Evolutionary conservation across 2,113 vertebrate species (phyloP), one percentile per base, ranked within the genome.

Genomic region (Echinops telfairi): DNA sequence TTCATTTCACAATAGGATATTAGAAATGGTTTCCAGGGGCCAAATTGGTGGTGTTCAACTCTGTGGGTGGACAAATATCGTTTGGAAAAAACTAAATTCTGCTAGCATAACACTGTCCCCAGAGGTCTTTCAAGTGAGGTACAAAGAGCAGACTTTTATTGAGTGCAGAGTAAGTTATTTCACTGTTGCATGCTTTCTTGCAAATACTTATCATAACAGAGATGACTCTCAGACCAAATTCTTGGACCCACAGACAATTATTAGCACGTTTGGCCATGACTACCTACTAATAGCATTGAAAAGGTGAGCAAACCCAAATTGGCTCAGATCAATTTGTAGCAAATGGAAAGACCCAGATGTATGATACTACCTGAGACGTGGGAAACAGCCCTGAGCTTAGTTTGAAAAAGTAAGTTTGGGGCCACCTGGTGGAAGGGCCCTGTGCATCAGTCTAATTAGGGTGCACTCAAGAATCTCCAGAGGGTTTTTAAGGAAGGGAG

Each of bases 371-470:
- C 38, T 2, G 29, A 43, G 31, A 14, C 6, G 27, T 47, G n/a
- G 58, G n/a, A 33, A 43, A 29, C 0, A 62, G 23, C 31, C 40
- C 58, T 43, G 12, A 19, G n/a, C 27, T 75, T 29, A 82, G 25
- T 58, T 81, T 95, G 94, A 91, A 83, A 79, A 90, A 94, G 17
- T 92, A 94, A 82, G 77, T 89, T 92, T 97, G 94, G 94, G 77
- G 96, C 94, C 96, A 95, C 60, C 96, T 97, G 82, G 94, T 95
- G 96, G 96, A 75, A 86, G 71, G 86, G 31, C 1, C 3, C 78
- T 90, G 87, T 22, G 66, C 80, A 83, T 90, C 94, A 77, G 40
- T 66, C 83, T 88, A 53, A 0, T 14, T 29, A 40, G 23, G 16
- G 1, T 20, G 22, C 36, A 12, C 27, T 22, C 60, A 87, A 36